Evolutionary conservation across 2,113 vertebrate species (phyloP).

Genomic region (Physeter macrocephalus): DNA sequence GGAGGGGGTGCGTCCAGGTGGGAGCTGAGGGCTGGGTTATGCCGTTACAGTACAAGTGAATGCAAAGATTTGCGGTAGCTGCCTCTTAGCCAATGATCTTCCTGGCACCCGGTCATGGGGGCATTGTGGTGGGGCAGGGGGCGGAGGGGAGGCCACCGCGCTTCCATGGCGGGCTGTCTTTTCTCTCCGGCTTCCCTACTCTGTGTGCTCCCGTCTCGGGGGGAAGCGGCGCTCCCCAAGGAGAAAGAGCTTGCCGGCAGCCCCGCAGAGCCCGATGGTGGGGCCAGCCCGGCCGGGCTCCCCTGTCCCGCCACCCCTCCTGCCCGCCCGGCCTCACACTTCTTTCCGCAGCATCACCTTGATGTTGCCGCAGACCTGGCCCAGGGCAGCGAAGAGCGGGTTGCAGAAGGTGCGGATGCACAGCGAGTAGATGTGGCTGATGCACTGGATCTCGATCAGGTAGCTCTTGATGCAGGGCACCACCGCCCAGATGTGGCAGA

Average conservation of each 20-base stretch:
- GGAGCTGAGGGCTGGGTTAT: neutral
- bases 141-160: neutral
- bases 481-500: constrained; percentile 98
- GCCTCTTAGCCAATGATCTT: constrained; percentile 37
- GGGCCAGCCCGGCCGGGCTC: neutral
- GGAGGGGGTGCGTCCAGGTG: rapidly evolving
- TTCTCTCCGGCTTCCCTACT: neutral
- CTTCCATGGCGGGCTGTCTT: neutral
- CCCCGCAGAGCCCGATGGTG: neutral
- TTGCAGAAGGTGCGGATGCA: constrained; percentile 98
- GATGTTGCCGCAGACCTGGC: constrained; percentile 90
- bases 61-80: constrained; percentile 60
- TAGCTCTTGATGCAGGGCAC: constrained; percentile 98
- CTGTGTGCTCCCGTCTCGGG: neutral
- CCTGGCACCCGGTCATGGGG: rapidly evolving
- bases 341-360: constrained; percentile 90
- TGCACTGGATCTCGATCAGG: constrained; percentile 94
- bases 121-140: rapidly evolving
- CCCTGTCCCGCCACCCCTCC: rapidly evolving
- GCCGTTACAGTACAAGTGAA: constrained; percentile 50
- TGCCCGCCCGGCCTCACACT: constrained; percentile 64
- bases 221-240: neutral
- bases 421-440: constrained; percentile 93
- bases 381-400: constrained; percentile 90
- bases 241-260: neutral